Conservation (phyloP, 2,797 vertebrate species). For the Poeciliopsis presidionis region DNA sequence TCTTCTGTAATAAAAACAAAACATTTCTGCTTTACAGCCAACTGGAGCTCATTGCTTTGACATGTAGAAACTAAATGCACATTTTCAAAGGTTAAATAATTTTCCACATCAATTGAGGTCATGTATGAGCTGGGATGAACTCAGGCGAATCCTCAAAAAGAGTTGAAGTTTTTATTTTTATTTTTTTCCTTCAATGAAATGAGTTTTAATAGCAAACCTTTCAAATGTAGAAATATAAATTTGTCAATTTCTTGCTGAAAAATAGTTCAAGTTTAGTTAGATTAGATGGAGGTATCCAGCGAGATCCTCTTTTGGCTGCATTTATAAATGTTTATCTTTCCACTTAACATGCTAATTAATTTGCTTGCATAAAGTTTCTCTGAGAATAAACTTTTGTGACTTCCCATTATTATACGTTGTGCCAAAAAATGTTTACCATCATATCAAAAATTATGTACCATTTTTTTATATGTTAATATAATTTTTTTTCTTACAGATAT, state of each 20-base stretch:
- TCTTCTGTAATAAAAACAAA: background rate
- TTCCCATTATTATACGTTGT: background rate
- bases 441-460: background rate
- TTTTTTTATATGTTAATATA: background rate
- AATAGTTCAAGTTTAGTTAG: background rate
- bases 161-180: too few species aligned
- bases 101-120: background rate
- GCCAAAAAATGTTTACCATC: background rate
- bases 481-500: background rate
- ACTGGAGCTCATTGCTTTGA: background rate
- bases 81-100: background rate
- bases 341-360: background rate
- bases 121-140: background rate
- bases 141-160: background rate
- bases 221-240: background rate
- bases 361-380: background rate
- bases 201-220: background rate
- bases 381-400: background rate
- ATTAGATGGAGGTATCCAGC: background rate
- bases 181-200: too few species aligned
- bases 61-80: background rate
- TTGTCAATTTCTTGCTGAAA: background rate
- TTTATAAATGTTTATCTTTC: background rate
- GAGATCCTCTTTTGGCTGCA: background rate
- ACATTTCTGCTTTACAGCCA: background rate